Evolutionary conservation across 2,797 vertebrate genomes (phyloP).

Genomic region (Brachyrhaphis roseni): DNA sequence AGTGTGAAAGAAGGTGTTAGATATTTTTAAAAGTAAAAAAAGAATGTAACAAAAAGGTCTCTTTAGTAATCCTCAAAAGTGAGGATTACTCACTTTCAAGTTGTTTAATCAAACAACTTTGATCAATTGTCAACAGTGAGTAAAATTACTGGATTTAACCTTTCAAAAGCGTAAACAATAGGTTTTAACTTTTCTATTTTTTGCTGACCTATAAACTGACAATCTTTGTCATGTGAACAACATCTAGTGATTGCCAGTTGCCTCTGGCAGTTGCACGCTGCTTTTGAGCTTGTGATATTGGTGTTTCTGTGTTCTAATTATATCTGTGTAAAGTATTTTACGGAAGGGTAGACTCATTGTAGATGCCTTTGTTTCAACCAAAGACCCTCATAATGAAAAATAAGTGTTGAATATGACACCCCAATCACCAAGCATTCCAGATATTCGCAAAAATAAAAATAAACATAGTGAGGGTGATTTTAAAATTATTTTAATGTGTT

Average conservation of each 20-base stretch:
- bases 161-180: slow-evolving; percentile 21
- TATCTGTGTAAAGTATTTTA: slow-evolving; percentile 52
- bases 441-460: slow-evolving; percentile 15
- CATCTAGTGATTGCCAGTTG: slow-evolving; percentile 58
- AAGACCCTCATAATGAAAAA: slow-evolving; percentile 6
- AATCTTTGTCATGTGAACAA: slow-evolving; percentile 46
- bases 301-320: slow-evolving; percentile 74
- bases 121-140: slow-evolving; percentile 57
- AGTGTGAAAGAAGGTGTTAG: slow-evolving; percentile 39
- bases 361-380: slow-evolving; percentile 17
- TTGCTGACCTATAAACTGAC: slow-evolving; percentile 22
- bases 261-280: slow-evolving; percentile 62
- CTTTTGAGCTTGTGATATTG: slow-evolving; percentile 73
- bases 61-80: slow-evolving; percentile 49
- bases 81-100: background rate
- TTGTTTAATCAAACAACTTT: slow-evolving; percentile 5
- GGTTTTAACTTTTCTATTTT: slow-evolving; percentile 7
- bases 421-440: slow-evolving; percentile 10
- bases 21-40: slow-evolving; percentile 58
- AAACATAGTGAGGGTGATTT: background rate
- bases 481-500: background rate
- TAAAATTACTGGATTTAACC: slow-evolving; percentile 37
- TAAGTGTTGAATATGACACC: slow-evolving; percentile 10
- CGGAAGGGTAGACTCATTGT: slow-evolving; percentile 25
- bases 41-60: slow-evolving; percentile 62